Evolutionary conservation across 1,140 invertebrate genomes (phyloP).

Genomic region (Euura saliciscinereae): DNA sequence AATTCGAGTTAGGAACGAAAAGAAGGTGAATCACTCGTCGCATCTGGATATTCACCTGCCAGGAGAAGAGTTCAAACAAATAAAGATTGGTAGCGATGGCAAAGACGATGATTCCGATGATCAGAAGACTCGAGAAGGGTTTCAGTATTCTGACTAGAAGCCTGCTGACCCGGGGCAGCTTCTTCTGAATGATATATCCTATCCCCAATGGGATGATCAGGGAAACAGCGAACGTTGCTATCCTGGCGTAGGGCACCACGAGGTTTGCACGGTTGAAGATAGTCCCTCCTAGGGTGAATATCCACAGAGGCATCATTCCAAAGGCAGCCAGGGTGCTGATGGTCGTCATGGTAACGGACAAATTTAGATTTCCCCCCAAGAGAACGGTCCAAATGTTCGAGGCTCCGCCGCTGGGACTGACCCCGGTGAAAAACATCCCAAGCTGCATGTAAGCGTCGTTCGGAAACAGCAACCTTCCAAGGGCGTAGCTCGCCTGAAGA

Average conservation of each 20-base stretch:
- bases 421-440: conserved; percentile 91
- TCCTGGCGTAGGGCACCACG: conserved; percentile 80
- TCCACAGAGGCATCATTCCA: conserved; percentile 94
- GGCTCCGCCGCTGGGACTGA: conserved; percentile 89
- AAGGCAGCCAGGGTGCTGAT: conserved; percentile 85
- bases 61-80: conserved; percentile 88
- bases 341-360: conserved; percentile 93
- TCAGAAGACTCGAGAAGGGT: conserved; percentile 81
- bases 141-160: conserved; percentile 83
- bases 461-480: conserved; percentile 77
- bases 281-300: conserved; percentile 87
- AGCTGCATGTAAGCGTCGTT: conserved; percentile 73
- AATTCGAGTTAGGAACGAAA: conserved; percentile 6
- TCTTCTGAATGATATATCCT: conserved; percentile 78
- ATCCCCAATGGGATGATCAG: conserved; percentile 85
- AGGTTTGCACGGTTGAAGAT: conserved; percentile 77
- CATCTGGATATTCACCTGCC: conserved; percentile 68
- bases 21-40: background rate
- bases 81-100: conserved; percentile 91
- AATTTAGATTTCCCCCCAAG: conserved; percentile 85
- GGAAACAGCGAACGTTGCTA: conserved; percentile 75
- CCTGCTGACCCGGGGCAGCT: conserved; percentile 68
- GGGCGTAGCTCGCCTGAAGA: conserved; percentile 75
- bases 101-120: conserved; percentile 91
- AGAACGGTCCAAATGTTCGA: conserved; percentile 96